Percentiles rank a stretch among this genome's conserved stretches.
Evolutionary conservation across 2,888 invertebrate species (phyloP).

Genomic region (Cerastoderma edule): DNA sequence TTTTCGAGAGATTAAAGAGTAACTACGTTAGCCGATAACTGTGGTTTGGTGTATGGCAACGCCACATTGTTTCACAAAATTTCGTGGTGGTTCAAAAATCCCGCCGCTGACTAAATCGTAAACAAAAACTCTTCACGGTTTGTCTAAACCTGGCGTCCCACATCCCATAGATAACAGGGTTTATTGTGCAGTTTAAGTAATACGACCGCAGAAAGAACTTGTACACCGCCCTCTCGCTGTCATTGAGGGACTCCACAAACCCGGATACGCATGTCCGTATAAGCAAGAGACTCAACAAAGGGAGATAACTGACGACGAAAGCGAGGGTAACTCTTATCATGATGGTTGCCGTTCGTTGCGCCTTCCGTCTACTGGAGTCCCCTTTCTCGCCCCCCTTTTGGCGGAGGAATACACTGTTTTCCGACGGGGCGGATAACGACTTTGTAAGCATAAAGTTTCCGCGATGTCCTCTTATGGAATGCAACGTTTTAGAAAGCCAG

Average conservation of each 20-base stretch:
- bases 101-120: not conserved
- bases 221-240: slow-evolving; percentile 48
- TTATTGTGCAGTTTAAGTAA: slow-evolving; percentile 66
- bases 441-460: not conserved
- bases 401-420: not conserved
- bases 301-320: slow-evolving; percentile 64
- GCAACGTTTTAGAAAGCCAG: slow-evolving; percentile 1
- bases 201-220: slow-evolving; percentile 66
- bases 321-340: slow-evolving; percentile 63
- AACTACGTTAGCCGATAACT: no score
- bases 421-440: slow-evolving; percentile 1
- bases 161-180: slow-evolving; percentile 71
- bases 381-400: not conserved
- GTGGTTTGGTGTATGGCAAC: no score
- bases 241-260: slow-evolving; percentile 50
- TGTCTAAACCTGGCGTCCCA: slow-evolving; percentile 59
- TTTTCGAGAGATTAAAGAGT: no score
- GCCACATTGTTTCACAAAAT: no score
- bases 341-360: slow-evolving; percentile 59
- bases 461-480: not conserved
- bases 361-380: slow-evolving; percentile 27
- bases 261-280: slow-evolving; percentile 34
- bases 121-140: slow-evolving; percentile 7
- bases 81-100: no score
- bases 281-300: slow-evolving; percentile 55